These are phyloP conservation scores for Tetramorium parvispinum DNA, from an alignment of 1,140 invertebrate genomes.

Conservation along the genomic window DNA sequence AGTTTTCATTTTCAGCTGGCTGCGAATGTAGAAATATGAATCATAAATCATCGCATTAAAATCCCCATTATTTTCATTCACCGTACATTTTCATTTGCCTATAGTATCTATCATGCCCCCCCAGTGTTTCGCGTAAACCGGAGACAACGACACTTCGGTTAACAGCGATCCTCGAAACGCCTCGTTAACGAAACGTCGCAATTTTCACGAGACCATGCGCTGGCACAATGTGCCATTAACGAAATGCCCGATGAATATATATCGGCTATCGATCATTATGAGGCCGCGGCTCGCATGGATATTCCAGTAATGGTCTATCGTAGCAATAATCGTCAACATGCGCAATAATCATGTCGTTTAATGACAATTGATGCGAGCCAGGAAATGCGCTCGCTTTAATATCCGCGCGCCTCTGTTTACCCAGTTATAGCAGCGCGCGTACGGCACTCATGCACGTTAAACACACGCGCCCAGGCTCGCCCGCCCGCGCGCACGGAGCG, in stretches of 20 bases:
- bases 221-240: constrained; percentile 78
- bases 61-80: constrained; percentile 27
- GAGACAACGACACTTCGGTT: constrained; percentile 21
- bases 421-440: constrained; percentile 23
- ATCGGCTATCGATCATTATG: constrained; percentile 81
- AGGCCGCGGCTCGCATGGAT: constrained; percentile 61
- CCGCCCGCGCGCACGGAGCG: background rate
- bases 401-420: constrained; percentile 58
- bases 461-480: background rate
- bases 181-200: constrained; percentile 65
- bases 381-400: constrained; percentile 77
- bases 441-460: background rate
- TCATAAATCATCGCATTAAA: constrained; percentile 10
- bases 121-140: constrained; percentile 21
- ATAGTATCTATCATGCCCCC: background rate
- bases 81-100: background rate
- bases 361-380: constrained; percentile 84
- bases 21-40: background rate
- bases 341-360: constrained; percentile 84
- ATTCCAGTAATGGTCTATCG: constrained; percentile 81
- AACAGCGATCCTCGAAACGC: constrained; percentile 56
- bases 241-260: constrained; percentile 78
- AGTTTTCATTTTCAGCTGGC: background rate
- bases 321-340: constrained; percentile 81
- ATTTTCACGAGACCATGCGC: constrained; percentile 59